These are phyloP conservation scores for Xylocopa sonorina DNA, from an alignment of 1,140 invertebrate genomes.

Conservation along the genomic window DNA sequence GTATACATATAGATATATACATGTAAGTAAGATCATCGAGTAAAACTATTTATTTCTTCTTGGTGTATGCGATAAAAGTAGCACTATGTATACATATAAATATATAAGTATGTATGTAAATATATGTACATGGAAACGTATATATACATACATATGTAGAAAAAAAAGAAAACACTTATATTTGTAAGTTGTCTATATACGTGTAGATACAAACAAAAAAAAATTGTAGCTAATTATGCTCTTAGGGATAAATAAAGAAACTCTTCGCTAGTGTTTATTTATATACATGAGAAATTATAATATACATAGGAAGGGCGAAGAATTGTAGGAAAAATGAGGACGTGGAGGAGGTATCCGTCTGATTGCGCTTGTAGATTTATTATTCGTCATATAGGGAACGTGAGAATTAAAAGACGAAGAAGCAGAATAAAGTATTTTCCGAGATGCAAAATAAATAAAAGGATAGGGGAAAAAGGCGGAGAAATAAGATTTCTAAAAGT, in stretches of 20 bases:
- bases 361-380: slow-evolving; percentile 54
- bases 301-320: slow-evolving; percentile 10
- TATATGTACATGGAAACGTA: slow-evolving; percentile 32
- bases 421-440: slow-evolving; percentile 64
- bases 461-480: background rate
- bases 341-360: slow-evolving; percentile 28
- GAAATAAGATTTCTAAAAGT: slow-evolving; percentile 46
- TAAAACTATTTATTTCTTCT: slow-evolving; percentile 42
- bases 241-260: slow-evolving; percentile 28
- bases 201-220: slow-evolving; percentile 36
- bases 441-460: slow-evolving; percentile 26
- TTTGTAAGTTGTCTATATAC: slow-evolving; percentile 21
- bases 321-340: slow-evolving; percentile 8
- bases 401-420: background rate
- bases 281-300: slow-evolving; percentile 56
- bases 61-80: slow-evolving; percentile 43
- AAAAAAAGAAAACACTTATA: slow-evolving; percentile 11
- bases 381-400: slow-evolving; percentile 52
- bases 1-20: slow-evolving; percentile 10
- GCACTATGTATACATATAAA: slow-evolving; percentile 56
- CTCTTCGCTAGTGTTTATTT: slow-evolving; percentile 61
- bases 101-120: slow-evolving; percentile 48
- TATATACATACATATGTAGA: slow-evolving; percentile 36
- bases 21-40: background rate
- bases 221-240: slow-evolving; percentile 35